phyloP scores from a whole-genome alignment of 2,113 vertebrate species.

The Osmerus eperlanus region DNA sequence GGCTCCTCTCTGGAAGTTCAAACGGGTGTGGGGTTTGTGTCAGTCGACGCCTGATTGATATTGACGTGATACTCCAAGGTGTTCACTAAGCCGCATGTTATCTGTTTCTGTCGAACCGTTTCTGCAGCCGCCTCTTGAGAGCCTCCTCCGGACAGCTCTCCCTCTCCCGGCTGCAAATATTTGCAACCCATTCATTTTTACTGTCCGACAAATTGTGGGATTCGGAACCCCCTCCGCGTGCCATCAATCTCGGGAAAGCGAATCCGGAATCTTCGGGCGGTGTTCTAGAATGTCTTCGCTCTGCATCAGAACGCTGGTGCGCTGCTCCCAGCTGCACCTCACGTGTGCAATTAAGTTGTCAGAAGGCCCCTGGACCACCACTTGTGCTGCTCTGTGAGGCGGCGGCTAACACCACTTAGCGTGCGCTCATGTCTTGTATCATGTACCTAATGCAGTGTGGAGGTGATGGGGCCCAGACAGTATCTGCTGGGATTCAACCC shows the following conservation, averaged over 20 bases:
- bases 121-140: not conserved
- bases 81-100: no score
- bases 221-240: no score
- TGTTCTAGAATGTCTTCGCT: constrained; percentile 42
- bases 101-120: not conserved
- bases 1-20: constrained; percentile 30
- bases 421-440: constrained; percentile 43
- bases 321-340: constrained; percentile 56
- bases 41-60: not conserved
- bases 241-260: no score
- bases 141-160: no score
- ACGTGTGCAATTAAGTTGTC: constrained; percentile 61
- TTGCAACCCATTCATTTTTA: no score
- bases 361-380: constrained; percentile 45
- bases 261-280: constrained; percentile 16
- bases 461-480: constrained; percentile 14
- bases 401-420: constrained; percentile 41
- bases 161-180: no score
- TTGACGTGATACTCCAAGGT: not conserved
- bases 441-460: constrained; percentile 35
- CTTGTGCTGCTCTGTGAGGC: constrained; percentile 37
- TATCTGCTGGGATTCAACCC: not conserved
- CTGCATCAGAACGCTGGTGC: constrained; percentile 46
- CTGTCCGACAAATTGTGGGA: constrained; percentile 53
- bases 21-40: not conserved